These are phyloP conservation scores for Digitonthophagus gazella DNA, from an alignment of 2,888 invertebrate species.

Conservation along the genomic window DNA sequence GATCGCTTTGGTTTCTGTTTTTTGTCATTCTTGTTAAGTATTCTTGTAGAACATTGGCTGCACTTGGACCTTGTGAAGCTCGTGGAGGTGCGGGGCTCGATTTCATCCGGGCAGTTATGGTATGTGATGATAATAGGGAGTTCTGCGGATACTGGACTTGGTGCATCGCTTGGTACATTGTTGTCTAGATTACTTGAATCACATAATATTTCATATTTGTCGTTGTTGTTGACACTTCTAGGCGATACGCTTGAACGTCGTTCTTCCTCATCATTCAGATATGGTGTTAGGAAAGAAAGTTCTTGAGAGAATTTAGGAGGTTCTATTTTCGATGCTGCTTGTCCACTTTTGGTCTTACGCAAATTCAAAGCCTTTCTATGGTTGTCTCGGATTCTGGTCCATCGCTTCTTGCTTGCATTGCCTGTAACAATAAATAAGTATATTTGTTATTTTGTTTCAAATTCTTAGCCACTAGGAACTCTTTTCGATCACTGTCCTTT, in stretches of 20 bases:
- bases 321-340: slow-evolving; percentile 19
- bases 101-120: slow-evolving; percentile 5
- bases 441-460: slow-evolving; percentile 32
- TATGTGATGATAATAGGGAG: slow-evolving; percentile 11
- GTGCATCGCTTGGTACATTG: slow-evolving; percentile 11
- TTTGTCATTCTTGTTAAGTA: slow-evolving; percentile 18
- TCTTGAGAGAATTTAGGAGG: slow-evolving; percentile 9
- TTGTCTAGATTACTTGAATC: slow-evolving; percentile 10
- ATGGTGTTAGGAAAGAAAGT: slow-evolving; percentile 25
- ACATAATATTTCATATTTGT: background rate
- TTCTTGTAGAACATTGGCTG: slow-evolving; percentile 20
- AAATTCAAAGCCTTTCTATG: slow-evolving; percentile 20
- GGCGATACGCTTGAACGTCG: slow-evolving; percentile 10
- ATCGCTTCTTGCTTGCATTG: slow-evolving; percentile 18
- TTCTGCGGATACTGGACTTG: background rate
- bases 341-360: slow-evolving; percentile 16
- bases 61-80: slow-evolving; percentile 18
- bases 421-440: background rate
- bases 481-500: slow-evolving; percentile 33
- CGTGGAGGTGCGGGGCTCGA: background rate
- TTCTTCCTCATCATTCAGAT: slow-evolving; percentile 22
- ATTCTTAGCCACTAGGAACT: slow-evolving; percentile 36
- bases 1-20: slow-evolving; percentile 16
- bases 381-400: slow-evolving; percentile 16
- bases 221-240: slow-evolving; percentile 14